Percentiles rank a stretch among this genome's conserved stretches.
Conservation (phyloP, 2,888 invertebrate genomes). For the Clanis bilineata region DNA sequence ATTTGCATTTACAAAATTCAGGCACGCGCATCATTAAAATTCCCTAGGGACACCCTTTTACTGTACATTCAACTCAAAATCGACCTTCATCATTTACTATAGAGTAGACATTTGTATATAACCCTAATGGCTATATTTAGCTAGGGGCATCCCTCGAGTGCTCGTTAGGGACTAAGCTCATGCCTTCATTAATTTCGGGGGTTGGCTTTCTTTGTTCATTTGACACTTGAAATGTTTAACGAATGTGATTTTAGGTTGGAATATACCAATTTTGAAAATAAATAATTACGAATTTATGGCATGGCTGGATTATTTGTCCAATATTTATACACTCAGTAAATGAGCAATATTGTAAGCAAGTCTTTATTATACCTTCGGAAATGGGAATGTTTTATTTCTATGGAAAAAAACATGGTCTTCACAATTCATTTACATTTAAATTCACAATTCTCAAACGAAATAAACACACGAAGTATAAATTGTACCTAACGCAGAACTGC, state of each 20-base stretch:
- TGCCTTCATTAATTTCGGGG: slow-evolving; percentile 8
- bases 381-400: too few species aligned
- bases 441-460: too few species aligned
- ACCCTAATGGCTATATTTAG: slow-evolving; percentile 1
- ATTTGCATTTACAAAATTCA: slow-evolving; percentile 42
- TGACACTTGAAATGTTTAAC: slow-evolving; percentile 6
- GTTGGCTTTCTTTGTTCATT: slow-evolving; percentile 4
- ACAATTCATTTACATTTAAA: too few species aligned
- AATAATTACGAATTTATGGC: too few species aligned
- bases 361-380: too few species aligned
- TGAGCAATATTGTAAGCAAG: too few species aligned
- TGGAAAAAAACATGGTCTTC: too few species aligned
- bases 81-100: background rate
- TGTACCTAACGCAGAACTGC: too few species aligned
- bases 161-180: slow-evolving; percentile 2
- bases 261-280: background rate
- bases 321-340: too few species aligned
- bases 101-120: background rate
- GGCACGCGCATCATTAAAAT: slow-evolving; percentile 49
- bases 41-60: slow-evolving; percentile 28
- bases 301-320: too few species aligned
- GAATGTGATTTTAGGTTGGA: background rate
- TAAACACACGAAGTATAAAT: too few species aligned
- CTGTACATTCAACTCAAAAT: background rate
- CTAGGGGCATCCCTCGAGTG: background rate